Conservation (phyloP, 2,113 vertebrate species). For the Notarius lentiginosus region DNA sequence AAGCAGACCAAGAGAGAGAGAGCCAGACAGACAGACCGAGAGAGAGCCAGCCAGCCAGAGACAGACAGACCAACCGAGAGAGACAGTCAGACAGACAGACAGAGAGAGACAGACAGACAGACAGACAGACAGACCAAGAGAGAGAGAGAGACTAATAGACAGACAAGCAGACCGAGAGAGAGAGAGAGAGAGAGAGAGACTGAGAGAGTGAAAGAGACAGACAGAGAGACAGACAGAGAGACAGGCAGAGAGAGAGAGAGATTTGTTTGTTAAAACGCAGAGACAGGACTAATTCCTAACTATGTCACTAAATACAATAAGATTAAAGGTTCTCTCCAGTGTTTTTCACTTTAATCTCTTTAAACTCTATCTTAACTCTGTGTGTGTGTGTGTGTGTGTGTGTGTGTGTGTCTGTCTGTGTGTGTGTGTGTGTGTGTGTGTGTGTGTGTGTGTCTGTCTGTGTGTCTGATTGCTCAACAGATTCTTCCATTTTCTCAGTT, state of each 20-base stretch:
- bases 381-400: slow-evolving; percentile 1
- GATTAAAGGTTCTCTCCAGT: neutral
- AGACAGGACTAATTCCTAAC: neutral
- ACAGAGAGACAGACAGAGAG: no score
- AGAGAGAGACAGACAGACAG: no score
- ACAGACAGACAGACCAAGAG: no score
- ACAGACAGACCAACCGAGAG: no score
- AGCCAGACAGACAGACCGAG: no score
- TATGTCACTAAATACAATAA: neutral
- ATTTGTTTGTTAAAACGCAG: neutral
- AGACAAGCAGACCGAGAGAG: no score
- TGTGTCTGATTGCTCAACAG: neutral
- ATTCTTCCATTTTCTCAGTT: neutral
- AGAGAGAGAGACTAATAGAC: neutral
- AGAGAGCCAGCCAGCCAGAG: no score
- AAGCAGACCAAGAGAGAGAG: no score
- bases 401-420: neutral
- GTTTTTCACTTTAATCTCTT: neutral
- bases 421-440: slow-evolving; percentile 3
- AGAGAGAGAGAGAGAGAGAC: neutral
- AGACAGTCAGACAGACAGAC: no score
- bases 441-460: neutral
- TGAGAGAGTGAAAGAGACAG: neutral
- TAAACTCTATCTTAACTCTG: neutral
- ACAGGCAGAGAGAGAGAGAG: neutral